Evolutionary conservation across 1,140 invertebrate genomes (phyloP).

Genomic region (Meloidogyne hapla): DNA sequence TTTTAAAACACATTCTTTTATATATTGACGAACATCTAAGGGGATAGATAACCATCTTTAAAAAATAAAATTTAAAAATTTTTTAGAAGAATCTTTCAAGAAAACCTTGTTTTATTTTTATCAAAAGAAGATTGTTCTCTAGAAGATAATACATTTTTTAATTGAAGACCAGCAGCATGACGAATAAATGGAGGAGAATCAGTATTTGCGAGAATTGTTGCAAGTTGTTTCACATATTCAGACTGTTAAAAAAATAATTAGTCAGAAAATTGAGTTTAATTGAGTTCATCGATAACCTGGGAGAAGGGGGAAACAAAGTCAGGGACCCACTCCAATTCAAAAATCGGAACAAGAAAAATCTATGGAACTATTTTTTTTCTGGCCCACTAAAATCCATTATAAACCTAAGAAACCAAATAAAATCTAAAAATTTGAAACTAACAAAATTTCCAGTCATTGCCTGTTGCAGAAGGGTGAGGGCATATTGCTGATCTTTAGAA

Average conservation of each 20-base stretch:
- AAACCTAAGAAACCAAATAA: too few species aligned
- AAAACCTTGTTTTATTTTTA: constrained; percentile 85
- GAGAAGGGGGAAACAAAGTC: too few species aligned
- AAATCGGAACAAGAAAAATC: too few species aligned
- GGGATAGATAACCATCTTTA: constrained; percentile 71
- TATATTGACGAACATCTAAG: constrained; percentile 78
- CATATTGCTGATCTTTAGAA: constrained; percentile 9
- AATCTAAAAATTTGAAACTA: constrained; percentile 59
- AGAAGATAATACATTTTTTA: constrained; percentile 96
- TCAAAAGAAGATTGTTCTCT: constrained; percentile 82
- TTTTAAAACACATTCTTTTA: constrained; percentile 92
- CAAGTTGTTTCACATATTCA: constrained; percentile 88
- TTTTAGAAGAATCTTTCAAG: background rate
- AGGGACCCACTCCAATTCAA: too few species aligned
- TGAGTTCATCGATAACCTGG: too few species aligned
- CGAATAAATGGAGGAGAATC: constrained; percentile 85
- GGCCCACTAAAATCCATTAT: constrained; percentile 83
- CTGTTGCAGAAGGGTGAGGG: background rate
- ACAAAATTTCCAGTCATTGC: constrained; percentile 22
- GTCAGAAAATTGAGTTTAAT: background rate
- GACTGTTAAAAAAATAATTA: constrained; percentile 68
- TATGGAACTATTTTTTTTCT: constrained; percentile 85
- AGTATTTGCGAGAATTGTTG: constrained; percentile 83
- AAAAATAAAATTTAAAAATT: background rate
- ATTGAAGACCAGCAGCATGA: constrained; percentile 93